Conservation (phyloP, 2,888 invertebrate species). For the Lithophane ornitopus region DNA sequence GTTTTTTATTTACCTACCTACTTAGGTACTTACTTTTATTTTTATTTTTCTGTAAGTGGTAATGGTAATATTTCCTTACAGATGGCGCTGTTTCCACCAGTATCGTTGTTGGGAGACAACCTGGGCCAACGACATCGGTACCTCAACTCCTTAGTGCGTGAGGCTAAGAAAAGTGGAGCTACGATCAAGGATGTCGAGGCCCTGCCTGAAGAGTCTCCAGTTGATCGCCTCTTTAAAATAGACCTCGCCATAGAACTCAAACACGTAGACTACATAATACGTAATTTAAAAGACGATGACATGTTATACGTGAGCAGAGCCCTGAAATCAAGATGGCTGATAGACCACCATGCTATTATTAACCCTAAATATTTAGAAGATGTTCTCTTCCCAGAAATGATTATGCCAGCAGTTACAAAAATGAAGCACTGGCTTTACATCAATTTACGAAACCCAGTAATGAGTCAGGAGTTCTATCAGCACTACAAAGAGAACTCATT, state of each 20-base stretch:
- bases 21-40: too few relatives aligned
- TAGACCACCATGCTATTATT: constrained; percentile 74
- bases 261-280: constrained; percentile 76
- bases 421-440: constrained; percentile 77
- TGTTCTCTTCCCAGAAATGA: constrained; percentile 79
- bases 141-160: constrained; percentile 73
- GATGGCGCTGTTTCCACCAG: constrained; percentile 71
- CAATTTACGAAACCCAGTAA: constrained; percentile 65
- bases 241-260: constrained; percentile 77
- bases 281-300: constrained; percentile 77
- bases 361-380: constrained; percentile 78
- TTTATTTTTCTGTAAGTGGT: too few relatives aligned
- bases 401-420: constrained; percentile 72
- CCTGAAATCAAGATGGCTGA: constrained; percentile 78
- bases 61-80: constrained; percentile 67
- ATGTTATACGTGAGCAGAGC: constrained; percentile 82
- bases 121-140: constrained; percentile 75
- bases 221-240: constrained; percentile 81
- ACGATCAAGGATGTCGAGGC: constrained; percentile 56
- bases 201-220: constrained; percentile 69
- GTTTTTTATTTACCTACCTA: too few relatives aligned
- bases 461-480: constrained; percentile 77
- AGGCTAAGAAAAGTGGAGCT: constrained; percentile 46
- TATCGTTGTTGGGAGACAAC: constrained; percentile 73
- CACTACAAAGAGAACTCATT: constrained; percentile 72